Conservation (phyloP, 2,113 vertebrate genomes). For the Serinus canaria region DNA sequence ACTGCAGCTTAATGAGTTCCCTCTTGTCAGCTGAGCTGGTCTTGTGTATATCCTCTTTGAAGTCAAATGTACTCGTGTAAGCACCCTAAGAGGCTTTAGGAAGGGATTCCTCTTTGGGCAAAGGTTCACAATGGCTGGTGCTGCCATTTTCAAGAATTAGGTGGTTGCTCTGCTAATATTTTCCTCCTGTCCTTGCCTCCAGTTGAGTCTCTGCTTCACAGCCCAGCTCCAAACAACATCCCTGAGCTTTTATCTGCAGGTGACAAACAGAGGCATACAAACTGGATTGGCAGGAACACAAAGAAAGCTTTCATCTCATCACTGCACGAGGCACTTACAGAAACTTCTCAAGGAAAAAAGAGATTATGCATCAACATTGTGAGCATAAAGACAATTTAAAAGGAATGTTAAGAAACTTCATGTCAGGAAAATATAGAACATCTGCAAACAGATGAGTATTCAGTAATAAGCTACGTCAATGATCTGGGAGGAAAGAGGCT, state of each 20-base stretch:
- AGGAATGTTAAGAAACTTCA: constrained; percentile 70
- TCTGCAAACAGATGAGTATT: constrained; percentile 49
- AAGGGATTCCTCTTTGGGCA: constrained; percentile 10
- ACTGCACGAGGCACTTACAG: constrained; percentile 56
- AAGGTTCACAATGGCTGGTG: constrained; percentile 7
- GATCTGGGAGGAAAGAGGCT: neutral
- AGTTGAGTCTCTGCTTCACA: constrained; percentile 14
- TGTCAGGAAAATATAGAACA: constrained; percentile 69
- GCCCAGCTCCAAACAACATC: constrained; percentile 31
- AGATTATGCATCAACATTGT: constrained; percentile 66
- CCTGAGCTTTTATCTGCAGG: constrained; percentile 58
- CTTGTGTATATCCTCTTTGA: neutral
- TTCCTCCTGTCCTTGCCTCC: constrained; percentile 2
- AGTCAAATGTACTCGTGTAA: neutral
- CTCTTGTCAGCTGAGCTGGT: neutral
- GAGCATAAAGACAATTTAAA: constrained; percentile 71
- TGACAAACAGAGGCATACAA: constrained; percentile 62
- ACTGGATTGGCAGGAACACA: constrained; percentile 67
- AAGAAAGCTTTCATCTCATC: constrained; percentile 64
- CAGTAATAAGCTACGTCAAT: constrained; percentile 42
- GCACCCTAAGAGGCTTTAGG: neutral
- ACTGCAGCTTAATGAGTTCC: neutral
- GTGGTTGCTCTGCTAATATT: constrained; percentile 28
- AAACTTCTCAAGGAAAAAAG: constrained; percentile 62
- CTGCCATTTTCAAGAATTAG: constrained; percentile 22